phyloP scores from a whole-genome alignment of 2,888 invertebrate species.

The Cybosia mesomella region DNA sequence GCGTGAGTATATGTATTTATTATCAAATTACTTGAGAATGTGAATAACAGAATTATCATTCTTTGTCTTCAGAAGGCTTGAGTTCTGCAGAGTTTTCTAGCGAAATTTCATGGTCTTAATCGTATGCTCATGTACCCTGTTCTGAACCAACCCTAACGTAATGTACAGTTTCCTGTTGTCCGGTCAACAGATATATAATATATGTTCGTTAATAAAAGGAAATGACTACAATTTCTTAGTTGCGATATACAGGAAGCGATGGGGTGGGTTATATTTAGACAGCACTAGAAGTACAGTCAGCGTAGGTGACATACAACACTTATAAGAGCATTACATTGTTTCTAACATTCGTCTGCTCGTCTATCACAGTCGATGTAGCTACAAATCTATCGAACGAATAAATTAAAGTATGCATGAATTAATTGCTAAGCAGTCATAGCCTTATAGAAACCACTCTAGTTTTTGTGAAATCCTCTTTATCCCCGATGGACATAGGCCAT shows the following conservation, averaged over 20 bases:
- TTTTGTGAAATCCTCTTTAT: too few species aligned
- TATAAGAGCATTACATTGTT: background rate
- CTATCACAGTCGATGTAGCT: background rate
- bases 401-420: background rate
- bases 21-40: too few species aligned
- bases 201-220: slow-evolving; percentile 22
- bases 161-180: background rate
- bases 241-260: slow-evolving; percentile 9
- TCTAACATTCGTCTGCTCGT: background rate
- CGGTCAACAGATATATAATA: background rate
- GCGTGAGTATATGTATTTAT: too few species aligned
- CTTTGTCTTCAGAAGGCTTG: too few species aligned
- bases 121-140: background rate
- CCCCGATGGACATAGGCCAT: too few species aligned
- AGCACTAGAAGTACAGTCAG: too few species aligned
- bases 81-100: background rate
- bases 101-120: background rate
- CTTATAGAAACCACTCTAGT: too few species aligned
- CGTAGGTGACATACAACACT: background rate
- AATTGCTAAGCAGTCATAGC: too few species aligned
- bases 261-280: slow-evolving; percentile 18
- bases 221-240: slow-evolving; percentile 13
- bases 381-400: background rate
- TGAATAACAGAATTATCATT: background rate
- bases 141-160: background rate